Conservation (phyloP, 2,113 vertebrate genomes). For the Myiagra hebetior region DNA sequence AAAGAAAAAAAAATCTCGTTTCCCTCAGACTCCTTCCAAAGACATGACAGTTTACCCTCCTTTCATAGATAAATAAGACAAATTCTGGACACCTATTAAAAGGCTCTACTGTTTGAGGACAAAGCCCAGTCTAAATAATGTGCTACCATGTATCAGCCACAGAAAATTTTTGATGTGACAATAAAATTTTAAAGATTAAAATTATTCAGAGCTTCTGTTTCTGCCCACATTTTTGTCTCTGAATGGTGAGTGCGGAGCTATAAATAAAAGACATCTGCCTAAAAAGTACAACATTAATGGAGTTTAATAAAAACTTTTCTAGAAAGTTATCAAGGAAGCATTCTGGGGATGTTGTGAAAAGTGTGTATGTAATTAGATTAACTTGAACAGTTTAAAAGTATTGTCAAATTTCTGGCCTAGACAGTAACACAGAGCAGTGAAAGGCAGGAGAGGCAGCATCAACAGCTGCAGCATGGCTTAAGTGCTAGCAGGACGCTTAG, state of each 20-base stretch:
- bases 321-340: not conserved
- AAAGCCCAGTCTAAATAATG: not conserved
- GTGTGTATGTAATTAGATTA: not conserved
- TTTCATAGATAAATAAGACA: not conserved
- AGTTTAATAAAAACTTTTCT: not conserved
- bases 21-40: not conserved
- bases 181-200: not conserved
- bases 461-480: not conserved
- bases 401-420: not conserved
- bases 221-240: not conserved
- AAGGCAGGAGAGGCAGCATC: not conserved
- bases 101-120: not conserved
- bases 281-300: not conserved
- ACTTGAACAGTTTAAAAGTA: not conserved
- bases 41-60: fast-evolving
- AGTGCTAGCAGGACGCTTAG: not conserved
- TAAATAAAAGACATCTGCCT: not conserved
- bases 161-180: not conserved
- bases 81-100: not conserved
- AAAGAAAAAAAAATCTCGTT: not conserved
- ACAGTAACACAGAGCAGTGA: not conserved
- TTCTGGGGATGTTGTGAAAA: not conserved
- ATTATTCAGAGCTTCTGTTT: not conserved
- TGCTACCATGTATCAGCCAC: not conserved
- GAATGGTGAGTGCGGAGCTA: not conserved